Evolutionary conservation across 1,140 invertebrate genomes (phyloP), one percentile per base, ranked within the genome.

Genomic region (Protaetia brevitarsis): DNA sequence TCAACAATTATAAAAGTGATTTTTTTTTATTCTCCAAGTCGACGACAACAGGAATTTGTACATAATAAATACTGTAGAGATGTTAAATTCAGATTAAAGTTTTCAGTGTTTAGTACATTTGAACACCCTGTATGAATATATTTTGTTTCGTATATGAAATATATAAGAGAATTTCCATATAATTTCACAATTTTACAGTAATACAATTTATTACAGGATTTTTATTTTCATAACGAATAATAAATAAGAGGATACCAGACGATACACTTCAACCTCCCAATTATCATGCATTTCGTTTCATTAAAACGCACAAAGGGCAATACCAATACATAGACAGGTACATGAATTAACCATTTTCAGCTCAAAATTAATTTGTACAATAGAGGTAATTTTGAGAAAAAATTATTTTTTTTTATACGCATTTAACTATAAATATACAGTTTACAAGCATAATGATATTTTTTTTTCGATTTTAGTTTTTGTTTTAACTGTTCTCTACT

Each of bases 291-390:
- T 37, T 37, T 37, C 34, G n/a, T n/a, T n/a, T n/a, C 34, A 11
- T 13, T 37, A 37, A 13, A 37, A 37, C 16, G 34, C 34, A 37
- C 16, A 37, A 37, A 37, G 10, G 41, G 23, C 41, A 45, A 45
- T 45, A 45, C 41, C 56, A 28, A 58, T 58, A 58, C 56, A 58
- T 58, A 58, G 11, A 58, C 56, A 58, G 56, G 56, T 58, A 58
- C 56, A 58, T 58, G 13, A 58, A 58, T 58, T 58, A 58, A 58
- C 26, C 26, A 58, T 58, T 21, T 58, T 13, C 51, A 56, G 51
- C 23, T 58, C 56, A 58, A 58, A 58, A 58, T 58, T 28, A 45
- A 45, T 45, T 45, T 45, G 41, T 45, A 45, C 41, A 19, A 45
- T 45, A 45, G n/a, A 16, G n/a, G 16, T 45, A 45, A 45, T 45